Evolutionary conservation across 2,113 vertebrate genomes (phyloP), one percentile per base, ranked within the genome.

Genomic region (Bubo blakistoni): DNA sequence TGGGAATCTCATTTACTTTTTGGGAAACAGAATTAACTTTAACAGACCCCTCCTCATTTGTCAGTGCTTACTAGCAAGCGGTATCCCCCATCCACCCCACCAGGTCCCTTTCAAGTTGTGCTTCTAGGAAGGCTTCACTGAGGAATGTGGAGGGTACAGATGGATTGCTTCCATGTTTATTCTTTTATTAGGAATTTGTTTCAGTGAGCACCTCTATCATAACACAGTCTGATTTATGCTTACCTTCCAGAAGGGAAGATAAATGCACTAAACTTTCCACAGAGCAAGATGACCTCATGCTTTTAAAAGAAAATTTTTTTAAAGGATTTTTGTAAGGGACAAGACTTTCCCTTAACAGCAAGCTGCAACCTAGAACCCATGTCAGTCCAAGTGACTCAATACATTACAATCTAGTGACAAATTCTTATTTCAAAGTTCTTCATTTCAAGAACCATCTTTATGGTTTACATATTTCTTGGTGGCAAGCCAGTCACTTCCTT

Each of bases 151-250:
- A 85, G 46, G 81, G 78, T 84, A 90, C 78, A 95, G 95, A 95
- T 65, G 40, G 73, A 94, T 89, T 85, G 58, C 84, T 95, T 95
- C 81, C 58, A 49, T 90, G 91, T 96, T 97, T 96, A 96, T 83
- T 93, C 81, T 93, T 95, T 57, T 81, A 91, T 72, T 72, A 86
- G 67, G 67, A 90, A 95, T 94, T 95, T 95, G 32, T 95, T 94
- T 96, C 91, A 96, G 58, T 59, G 67, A 95, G 63, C 55, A 86
- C 78, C 44, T 67, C 78, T 94, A 94, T 83, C 94, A 94, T 94
- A 97, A 95, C 81, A 96, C 62, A 92, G 87, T 38, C 67, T 96
- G 87, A 96, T 97, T 94, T 96, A 94, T 88, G 62, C 54, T 92
- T 52, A 96, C 74, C 89, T 95, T 94, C 54, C 42, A 73, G 63